Base-by-base conservation (phyloP, 1,140 invertebrate genomes). In the Probaryconus sp. region DNA sequence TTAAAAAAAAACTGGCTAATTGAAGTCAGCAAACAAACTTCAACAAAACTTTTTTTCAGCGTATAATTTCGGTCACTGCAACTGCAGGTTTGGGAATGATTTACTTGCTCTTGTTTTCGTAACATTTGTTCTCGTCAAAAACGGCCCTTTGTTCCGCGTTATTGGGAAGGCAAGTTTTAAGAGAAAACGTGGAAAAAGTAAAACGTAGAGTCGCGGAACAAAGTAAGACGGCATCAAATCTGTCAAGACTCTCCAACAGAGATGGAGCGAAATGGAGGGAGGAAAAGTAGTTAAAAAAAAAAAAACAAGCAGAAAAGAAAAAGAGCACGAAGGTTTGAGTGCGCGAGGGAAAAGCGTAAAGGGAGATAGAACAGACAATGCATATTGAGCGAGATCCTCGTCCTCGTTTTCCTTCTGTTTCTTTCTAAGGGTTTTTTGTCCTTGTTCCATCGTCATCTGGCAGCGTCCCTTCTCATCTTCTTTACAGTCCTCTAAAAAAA, bases 331-430 rank as follows among this genome's bases (percentile, higher is more conserved):
- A 13, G 28, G 60, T 16, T 18, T 26, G 30, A 13, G 55, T 16
- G 16, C 21, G 24, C 2, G 20, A 47, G 20, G 26, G 55, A 40
- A 53, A 48, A 48, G 13, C 13, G 69, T 55, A 51, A 51, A 64
- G 69, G 68, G 68, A 67, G 64, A 76, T 51, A 68, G 33, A 35
- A 38, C 67, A 77, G 77, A 77, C 75, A 76, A 76, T 75, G 72
- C 72, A 75, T 77, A 77, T 74, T 53, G 73, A 72, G 60, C 68
- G 65, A 63, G 65, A 58, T 43, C 45, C 33, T 38, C 45, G 33
- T 26, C 31, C 40, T 35, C 10, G 31, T 30, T 20, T 24, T 16
- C 33, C 40, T 42, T 61, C 72, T 7, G 38, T 55, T 61, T 9
- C 24, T 17, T 37, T 58, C 21, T 53, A 31, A 58, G 14, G 24